These are phyloP conservation scores for Falcunculus frontatus DNA, from an alignment of 2,113 vertebrate species.

Conservation along the genomic window DNA sequence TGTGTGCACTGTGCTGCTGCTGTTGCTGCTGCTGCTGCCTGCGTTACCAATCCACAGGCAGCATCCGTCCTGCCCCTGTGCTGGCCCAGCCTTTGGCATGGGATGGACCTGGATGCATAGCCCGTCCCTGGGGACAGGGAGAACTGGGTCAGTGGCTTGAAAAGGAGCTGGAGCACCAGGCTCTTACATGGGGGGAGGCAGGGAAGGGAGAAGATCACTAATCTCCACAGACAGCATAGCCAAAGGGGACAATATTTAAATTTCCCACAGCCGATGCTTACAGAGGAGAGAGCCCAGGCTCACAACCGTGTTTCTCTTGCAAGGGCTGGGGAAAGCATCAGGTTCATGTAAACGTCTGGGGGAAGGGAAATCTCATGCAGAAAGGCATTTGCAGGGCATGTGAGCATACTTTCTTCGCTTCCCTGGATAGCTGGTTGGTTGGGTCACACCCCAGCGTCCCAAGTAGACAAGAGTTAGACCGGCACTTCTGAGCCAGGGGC, in stretches of 20 bases:
- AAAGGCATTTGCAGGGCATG: not conserved
- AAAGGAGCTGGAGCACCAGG: not conserved
- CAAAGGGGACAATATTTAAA: slow-evolving; percentile 12
- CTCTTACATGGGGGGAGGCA: not conserved
- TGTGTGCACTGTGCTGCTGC: not conserved
- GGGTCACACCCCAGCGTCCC: not conserved
- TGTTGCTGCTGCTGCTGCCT: not conserved
- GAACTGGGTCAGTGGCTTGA: slow-evolving; percentile 41
- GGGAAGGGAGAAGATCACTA: not conserved
- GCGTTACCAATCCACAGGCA: not conserved
- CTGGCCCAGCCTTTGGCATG: not conserved
- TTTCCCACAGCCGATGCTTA: not conserved
- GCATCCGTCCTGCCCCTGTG: not conserved
- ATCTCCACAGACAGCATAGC: slow-evolving; percentile 25
- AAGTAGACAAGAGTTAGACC: not conserved
- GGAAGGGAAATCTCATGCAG: not conserved
- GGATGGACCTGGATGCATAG: not conserved
- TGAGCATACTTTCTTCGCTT: not conserved
- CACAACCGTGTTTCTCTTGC: not conserved
- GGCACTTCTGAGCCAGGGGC: not conserved
- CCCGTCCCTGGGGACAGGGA: not conserved
- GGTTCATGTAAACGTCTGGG: not conserved
- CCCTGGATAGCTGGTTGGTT: not conserved
- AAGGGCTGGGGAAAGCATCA: not conserved
- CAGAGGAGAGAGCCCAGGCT: not conserved